These are phyloP conservation scores for Amphipyra tragopoginis DNA, from an alignment of 2,888 invertebrate species.

Conservation along the genomic window DNA sequence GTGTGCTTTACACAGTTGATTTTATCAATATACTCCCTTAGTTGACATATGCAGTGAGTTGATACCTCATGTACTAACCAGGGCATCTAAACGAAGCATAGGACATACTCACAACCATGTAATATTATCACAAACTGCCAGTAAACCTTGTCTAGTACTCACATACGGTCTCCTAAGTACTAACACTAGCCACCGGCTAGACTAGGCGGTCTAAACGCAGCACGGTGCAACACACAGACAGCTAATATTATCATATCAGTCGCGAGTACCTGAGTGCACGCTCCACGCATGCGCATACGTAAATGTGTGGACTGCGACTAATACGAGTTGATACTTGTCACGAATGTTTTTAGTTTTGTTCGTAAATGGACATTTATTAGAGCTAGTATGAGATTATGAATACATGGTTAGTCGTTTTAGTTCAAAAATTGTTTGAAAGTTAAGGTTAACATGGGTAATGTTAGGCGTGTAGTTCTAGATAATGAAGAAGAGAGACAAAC, in stretches of 20 bases:
- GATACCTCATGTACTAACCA: not conserved
- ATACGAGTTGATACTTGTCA: conserved; percentile 73
- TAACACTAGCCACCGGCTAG: conserved; percentile 26
- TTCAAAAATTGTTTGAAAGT: too few relatives aligned
- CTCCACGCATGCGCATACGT: conserved; percentile 82
- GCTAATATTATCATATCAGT: conserved; percentile 83
- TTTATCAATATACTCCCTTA: too few relatives aligned
- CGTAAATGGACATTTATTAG: too few relatives aligned
- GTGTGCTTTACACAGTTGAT: not conserved
- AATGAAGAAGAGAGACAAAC: too few relatives aligned
- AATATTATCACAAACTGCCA: too few relatives aligned
- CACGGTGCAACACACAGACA: conserved; percentile 63
- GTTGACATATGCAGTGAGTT: too few relatives aligned
- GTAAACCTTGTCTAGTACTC: not conserved
- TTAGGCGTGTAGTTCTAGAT: too few relatives aligned
- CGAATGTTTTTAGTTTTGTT: not conserved
- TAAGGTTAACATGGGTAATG: too few relatives aligned
- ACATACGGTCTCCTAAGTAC: not conserved
- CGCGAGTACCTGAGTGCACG: conserved; percentile 76
- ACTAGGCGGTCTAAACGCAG: conserved; percentile 56
- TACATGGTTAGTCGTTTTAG: too few relatives aligned
- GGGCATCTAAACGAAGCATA: conserved; percentile 29
- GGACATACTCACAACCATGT: not conserved
- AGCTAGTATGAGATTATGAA: too few relatives aligned
- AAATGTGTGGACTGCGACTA: conserved; percentile 70